Percentiles rank a stretch among this genome's conserved stretches.
Conservation (phyloP, 2,888 invertebrate genomes). For the Sinelater perroti region DNA sequence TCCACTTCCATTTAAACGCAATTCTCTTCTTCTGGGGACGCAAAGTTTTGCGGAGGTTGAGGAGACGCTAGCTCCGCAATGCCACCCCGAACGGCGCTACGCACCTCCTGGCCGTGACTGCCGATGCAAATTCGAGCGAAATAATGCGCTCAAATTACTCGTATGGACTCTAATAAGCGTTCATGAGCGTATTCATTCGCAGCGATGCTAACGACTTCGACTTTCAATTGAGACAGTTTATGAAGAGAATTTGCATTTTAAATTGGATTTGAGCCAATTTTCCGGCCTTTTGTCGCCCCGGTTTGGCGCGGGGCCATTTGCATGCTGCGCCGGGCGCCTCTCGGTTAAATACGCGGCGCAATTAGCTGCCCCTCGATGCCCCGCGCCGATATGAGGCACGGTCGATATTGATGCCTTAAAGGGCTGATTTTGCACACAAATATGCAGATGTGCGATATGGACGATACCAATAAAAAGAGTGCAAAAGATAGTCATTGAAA, state of each 20-base stretch:
- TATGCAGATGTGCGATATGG: too few species aligned
- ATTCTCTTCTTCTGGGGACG: too few species aligned
- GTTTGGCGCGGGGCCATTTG: conserved; percentile 44
- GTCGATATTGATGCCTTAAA: too few species aligned
- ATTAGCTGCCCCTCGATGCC: conserved; percentile 32
- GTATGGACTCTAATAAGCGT: conserved; percentile 33
- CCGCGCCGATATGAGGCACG: too few species aligned
- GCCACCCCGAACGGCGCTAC: too few species aligned
- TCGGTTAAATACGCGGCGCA: conserved; percentile 41
- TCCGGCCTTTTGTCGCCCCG: conserved; percentile 55
- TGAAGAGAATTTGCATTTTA: conserved; percentile 55
- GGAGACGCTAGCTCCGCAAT: too few species aligned
- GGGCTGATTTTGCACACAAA: too few species aligned
- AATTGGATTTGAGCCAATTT: conserved; percentile 58
- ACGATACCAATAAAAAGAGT: too few species aligned
- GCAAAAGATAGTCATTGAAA: too few species aligned
- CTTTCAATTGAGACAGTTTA: conserved; percentile 49
- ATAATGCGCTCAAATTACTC: conserved; percentile 26
- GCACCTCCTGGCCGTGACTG: too few species aligned
- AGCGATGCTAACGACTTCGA: conserved; percentile 43
- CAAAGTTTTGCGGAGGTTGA: too few species aligned
- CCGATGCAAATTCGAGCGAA: conserved; percentile 2
- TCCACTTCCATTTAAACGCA: too few species aligned
- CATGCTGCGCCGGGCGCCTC: conserved; percentile 38
- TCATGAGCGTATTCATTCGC: conserved; percentile 34